Base-by-base conservation (phyloP, 2,797 vertebrate genomes). In the Cossypha caffra region DNA sequence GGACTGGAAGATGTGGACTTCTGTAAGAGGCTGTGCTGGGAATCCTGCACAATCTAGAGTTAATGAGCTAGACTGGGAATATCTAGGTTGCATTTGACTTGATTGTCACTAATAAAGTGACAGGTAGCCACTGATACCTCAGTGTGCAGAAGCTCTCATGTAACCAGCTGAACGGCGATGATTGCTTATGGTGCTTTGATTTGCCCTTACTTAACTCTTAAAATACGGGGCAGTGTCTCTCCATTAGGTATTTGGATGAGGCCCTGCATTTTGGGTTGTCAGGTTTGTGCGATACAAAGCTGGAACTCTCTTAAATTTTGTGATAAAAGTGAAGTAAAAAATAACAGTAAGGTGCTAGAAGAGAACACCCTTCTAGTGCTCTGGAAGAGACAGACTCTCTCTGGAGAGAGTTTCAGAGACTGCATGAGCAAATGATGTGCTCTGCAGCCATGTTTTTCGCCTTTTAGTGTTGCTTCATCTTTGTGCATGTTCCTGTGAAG, bases 1-100 rank as follows among this genome's bases (percentile, higher is more conserved):
- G 5, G 19, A 1, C n/a, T 78, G 21, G 37, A 38, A 68, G 57
- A 29, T 1, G 1, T 5, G 1, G 3, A 24, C 6, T 78, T 75
- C 28, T 71, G 33, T 19, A 8, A 37, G 25, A 24, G 55, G 2
- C 33, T 47, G 3, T 25, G 16, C 19, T 68, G 54, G 38, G 38
- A 58, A 31, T 68, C 11, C 10, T 38, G 0, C 0, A 0, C 13
- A 40, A 1, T 7, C 18, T 35, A 7, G 24, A 47, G 18, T 55
- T 73, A 25, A 6, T 71, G 68, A 50, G 12, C n/a, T 38, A 26
- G 42, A 19, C 3, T 61, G 8, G 57, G 10, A 61, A 14, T 68
- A 50, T 43, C 38, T 33, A 11, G 45, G 7, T 19, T 47, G 29
- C 0, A 0, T 5, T 11, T 51, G 59, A 7, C 26, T 47, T 45